Conservation (phyloP, 2,888 invertebrate genomes). For the Mythimna pallens region DNA sequence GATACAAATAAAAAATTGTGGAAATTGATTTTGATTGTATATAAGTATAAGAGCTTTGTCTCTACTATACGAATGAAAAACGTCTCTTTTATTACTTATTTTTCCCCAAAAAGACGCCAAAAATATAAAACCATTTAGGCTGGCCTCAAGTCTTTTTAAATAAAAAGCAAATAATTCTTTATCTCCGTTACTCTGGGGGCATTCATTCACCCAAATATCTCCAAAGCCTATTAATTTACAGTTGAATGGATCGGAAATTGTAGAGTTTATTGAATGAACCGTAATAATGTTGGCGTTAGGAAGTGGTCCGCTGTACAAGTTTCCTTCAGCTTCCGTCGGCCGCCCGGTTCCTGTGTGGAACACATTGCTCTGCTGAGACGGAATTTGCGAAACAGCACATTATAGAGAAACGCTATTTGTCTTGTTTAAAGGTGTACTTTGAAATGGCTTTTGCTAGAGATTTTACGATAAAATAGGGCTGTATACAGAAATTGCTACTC, state of each 20-base stretch:
- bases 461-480: background rate
- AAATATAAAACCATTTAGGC: background rate
- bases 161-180: conserved; percentile 16
- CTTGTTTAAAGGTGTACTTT: background rate
- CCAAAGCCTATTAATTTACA: conserved; percentile 22
- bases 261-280: conserved; percentile 40
- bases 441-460: background rate
- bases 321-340: conserved; percentile 68
- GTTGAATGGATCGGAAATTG: conserved; percentile 42
- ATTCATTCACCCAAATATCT: conserved; percentile 22
- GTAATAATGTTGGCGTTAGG: conserved; percentile 41
- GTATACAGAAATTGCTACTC: background rate
- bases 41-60: background rate
- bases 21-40: background rate
- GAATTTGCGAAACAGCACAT: conserved; percentile 37
- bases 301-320: conserved; percentile 56
- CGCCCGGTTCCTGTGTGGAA: conserved; percentile 50
- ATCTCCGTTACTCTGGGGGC: conserved; percentile 1
- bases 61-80: background rate
- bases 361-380: conserved; percentile 65
- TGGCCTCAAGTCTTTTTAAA: background rate
- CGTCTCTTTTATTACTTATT: background rate
- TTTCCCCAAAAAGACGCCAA: background rate
- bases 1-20: background rate
- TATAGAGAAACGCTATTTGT: conserved; percentile 14